These are phyloP conservation scores for Stenolophus ochropezus DNA, from an alignment of 2,888 invertebrate genomes.

Conservation along the genomic window DNA sequence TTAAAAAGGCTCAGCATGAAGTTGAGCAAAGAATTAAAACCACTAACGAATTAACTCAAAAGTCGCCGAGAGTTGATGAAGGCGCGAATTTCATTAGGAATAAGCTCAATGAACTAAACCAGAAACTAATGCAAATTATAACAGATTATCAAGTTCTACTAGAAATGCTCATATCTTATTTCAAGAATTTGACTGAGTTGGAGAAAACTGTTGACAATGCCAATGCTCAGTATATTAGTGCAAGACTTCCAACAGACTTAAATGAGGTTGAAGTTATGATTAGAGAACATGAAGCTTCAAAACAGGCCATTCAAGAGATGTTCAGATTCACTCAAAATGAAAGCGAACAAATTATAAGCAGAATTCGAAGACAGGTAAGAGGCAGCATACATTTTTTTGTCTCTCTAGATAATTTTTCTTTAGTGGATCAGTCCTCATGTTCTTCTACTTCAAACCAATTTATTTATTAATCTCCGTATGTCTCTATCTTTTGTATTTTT, in stretches of 20 bases:
- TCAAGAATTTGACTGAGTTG: slow-evolving; percentile 79
- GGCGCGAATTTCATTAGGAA: slow-evolving; percentile 79
- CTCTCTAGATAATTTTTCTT: no score
- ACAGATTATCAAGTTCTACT: slow-evolving; percentile 83
- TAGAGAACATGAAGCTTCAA: slow-evolving; percentile 80
- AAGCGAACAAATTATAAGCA: slow-evolving; percentile 80
- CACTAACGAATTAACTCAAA: slow-evolving; percentile 79
- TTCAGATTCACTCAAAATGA: slow-evolving; percentile 81
- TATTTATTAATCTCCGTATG: no score
- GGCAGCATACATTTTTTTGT: no score
- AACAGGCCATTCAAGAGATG: slow-evolving; percentile 79
- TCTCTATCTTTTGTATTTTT: no score
- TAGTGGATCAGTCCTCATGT: no score
- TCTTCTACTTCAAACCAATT: no score
- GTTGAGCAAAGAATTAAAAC: slow-evolving; percentile 81
- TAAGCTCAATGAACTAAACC: slow-evolving; percentile 80
- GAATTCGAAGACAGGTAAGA: slow-evolving; percentile 79
- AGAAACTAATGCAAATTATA: slow-evolving; percentile 80
- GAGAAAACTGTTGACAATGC: slow-evolving; percentile 78
- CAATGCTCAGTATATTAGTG: slow-evolving; percentile 72
- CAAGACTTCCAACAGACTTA: slow-evolving; percentile 72
- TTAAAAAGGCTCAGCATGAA: slow-evolving; percentile 79
- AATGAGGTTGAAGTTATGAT: slow-evolving; percentile 76
- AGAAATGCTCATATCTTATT: slow-evolving; percentile 82
- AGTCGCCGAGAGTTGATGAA: slow-evolving; percentile 75